Evolutionary conservation across 2,888 invertebrate species (phyloP).

Genomic region (Ernsta delagoae): DNA sequence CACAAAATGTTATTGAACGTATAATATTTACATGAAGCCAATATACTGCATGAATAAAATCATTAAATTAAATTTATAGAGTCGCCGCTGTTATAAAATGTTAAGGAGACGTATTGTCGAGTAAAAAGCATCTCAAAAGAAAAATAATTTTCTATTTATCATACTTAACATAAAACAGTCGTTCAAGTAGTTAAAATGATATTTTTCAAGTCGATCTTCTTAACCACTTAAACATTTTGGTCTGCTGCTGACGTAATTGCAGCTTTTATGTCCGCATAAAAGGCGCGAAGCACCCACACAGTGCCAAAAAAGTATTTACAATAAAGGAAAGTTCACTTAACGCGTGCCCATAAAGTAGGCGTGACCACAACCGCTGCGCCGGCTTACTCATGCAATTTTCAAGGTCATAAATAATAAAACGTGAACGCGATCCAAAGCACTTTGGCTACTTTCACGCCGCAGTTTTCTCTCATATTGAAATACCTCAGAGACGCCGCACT

Average conservation of each 20-base stretch:
- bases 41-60: too few relatives aligned
- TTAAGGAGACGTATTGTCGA: too few relatives aligned
- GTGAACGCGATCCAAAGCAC: constrained; percentile 79
- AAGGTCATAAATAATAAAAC: constrained; percentile 83
- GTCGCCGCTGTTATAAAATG: too few relatives aligned
- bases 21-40: too few relatives aligned
- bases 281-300: constrained; percentile 37
- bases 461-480: constrained; percentile 68
- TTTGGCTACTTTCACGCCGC: constrained; percentile 85
- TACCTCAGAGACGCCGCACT: constrained; percentile 58
- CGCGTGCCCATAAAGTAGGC: constrained; percentile 78
- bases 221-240: constrained; percentile 21
- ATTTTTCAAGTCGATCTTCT: constrained; percentile 21
- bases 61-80: too few relatives aligned
- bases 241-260: constrained; percentile 45
- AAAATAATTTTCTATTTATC: not conserved
- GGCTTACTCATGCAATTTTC: constrained; percentile 82
- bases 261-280: constrained; percentile 46
- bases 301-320: constrained; percentile 67
- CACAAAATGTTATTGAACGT: too few relatives aligned
- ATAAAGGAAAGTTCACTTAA: constrained; percentile 73
- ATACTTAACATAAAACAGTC: not conserved
- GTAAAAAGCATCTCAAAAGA: too few relatives aligned
- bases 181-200: not conserved
- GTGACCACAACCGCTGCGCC: constrained; percentile 78